Conservation (phyloP, 2,888 invertebrate species). For the Torymus tubicola region DNA sequence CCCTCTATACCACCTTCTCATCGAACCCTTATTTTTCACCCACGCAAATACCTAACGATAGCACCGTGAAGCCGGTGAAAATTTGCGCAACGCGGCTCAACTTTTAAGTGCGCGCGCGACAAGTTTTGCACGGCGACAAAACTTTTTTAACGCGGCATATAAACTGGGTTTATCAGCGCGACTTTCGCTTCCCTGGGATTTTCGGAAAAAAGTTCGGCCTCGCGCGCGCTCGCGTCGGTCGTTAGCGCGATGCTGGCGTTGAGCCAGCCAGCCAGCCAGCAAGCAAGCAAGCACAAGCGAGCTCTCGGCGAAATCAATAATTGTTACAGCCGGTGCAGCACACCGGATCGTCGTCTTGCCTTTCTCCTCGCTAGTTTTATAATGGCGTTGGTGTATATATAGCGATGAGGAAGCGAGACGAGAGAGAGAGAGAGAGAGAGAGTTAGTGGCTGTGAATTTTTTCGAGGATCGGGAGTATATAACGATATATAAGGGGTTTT, state of each 20-base stretch:
- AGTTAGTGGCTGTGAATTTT: too few species aligned
- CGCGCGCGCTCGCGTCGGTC: slow-evolving; percentile 7
- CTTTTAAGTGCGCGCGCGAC: slow-evolving; percentile 43
- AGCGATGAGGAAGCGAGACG: neutral
- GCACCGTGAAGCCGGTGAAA: slow-evolving; percentile 22
- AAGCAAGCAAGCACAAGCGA: slow-evolving; percentile 16
- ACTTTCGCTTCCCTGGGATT: slow-evolving; percentile 25
- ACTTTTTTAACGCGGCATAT: slow-evolving; percentile 51
- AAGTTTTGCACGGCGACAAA: slow-evolving; percentile 8
- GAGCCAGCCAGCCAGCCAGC: slow-evolving; percentile 22
- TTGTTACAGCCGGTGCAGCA: slow-evolving; percentile 25
- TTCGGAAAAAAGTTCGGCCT: slow-evolving; percentile 18
- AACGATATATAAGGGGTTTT: too few species aligned
- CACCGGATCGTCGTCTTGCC: neutral
- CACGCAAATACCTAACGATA: slow-evolving; percentile 1
- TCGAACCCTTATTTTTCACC: neutral
- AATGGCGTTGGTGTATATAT: neutral
- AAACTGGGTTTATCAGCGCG: slow-evolving; percentile 51
- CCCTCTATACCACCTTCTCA: too few species aligned
- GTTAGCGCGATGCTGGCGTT: slow-evolving; percentile 40
- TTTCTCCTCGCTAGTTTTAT: slow-evolving; percentile 10
- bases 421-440: neutral
- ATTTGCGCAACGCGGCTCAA: slow-evolving; percentile 45
- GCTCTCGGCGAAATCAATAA: slow-evolving; percentile 48
- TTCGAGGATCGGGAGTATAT: too few species aligned